Evolutionary conservation across 92 coral and sea anemone species (phyloP).

Genomic region (Umimayanthus chanpuru): DNA sequence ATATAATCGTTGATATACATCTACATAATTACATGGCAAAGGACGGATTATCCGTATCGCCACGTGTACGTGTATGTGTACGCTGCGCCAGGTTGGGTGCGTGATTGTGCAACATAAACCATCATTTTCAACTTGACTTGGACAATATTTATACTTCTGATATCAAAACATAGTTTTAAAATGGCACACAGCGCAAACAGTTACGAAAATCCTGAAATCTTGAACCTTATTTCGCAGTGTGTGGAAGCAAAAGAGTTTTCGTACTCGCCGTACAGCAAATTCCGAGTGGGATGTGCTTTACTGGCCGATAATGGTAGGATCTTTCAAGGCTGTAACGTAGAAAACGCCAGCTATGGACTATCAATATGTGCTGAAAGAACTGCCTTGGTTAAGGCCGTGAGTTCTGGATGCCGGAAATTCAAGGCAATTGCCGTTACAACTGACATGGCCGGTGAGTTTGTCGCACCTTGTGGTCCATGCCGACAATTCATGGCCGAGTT

Average conservation of each 20-base stretch:
- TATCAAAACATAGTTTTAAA: not conserved
- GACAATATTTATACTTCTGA: constrained; percentile 3
- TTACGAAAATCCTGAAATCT: constrained; percentile 13
- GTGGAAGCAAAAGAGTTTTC: constrained; percentile 81
- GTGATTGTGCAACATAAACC: not conserved
- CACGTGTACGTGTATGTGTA: too few relatives aligned
- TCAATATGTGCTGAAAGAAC: constrained; percentile 95
- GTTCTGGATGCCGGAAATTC: constrained; percentile 84
- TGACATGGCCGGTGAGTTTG: constrained; percentile 68
- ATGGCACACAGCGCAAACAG: constrained; percentile 21
- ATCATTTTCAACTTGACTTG: not conserved
- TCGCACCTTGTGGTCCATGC: constrained; percentile 94
- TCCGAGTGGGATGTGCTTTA: constrained; percentile 97
- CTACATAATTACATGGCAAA: too few relatives aligned
- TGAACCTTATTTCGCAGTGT: constrained; percentile 57
- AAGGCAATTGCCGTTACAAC: constrained; percentile 87
- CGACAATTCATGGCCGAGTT: constrained; percentile 95
- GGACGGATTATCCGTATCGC: constrained; percentile 11
- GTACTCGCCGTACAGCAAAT: constrained; percentile 94
- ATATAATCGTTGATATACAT: not conserved
- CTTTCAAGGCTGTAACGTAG: constrained; percentile 93
- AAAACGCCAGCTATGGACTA: constrained; percentile 88
- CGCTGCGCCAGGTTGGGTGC: not conserved
- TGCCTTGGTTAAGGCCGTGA: constrained; percentile 96
- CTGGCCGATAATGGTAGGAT: constrained; percentile 79